These are phyloP conservation scores for Uloborus diversus DNA, from an alignment of 1,140 invertebrate species.

Conservation along the genomic window DNA sequence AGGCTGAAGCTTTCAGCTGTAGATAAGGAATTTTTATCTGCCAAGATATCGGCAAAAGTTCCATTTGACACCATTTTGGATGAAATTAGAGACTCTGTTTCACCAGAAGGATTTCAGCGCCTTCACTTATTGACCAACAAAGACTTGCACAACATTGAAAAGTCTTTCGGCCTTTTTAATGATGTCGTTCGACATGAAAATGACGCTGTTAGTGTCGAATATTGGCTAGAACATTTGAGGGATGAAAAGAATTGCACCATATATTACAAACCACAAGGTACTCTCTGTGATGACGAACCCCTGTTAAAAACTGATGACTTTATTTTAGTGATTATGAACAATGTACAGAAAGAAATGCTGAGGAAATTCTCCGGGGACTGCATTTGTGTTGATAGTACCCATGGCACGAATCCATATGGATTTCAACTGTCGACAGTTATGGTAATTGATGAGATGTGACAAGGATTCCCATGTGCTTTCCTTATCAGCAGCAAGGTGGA, in stretches of 20 bases:
- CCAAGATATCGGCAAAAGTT: conserved; percentile 7
- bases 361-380: not conserved
- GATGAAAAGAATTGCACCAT: not conserved
- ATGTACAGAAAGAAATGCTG: not conserved
- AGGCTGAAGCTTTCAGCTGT: not conserved
- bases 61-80: not conserved
- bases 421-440: not conserved
- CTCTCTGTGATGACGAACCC: not conserved
- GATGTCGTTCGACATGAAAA: too few species aligned
- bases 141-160: conserved; percentile 30
- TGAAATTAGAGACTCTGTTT: not conserved
- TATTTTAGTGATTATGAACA: not conserved
- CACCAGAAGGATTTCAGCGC: not conserved
- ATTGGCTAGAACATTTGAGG: not conserved
- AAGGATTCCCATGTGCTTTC: conserved; percentile 17
- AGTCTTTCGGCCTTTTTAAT: not conserved
- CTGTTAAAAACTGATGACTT: not conserved
- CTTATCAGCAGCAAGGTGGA: not conserved
- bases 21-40: not conserved
- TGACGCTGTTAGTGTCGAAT: conserved; percentile 4
- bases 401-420: conserved; percentile 5
- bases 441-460: not conserved
- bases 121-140: conserved; percentile 4
- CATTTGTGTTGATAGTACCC: conserved; percentile 10
- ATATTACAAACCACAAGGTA: not conserved